Percentiles rank a stretch among this genome's conserved stretches.
Conservation (phyloP, 2,888 invertebrate genomes). For the Thysanoteuthis rhombus region DNA sequence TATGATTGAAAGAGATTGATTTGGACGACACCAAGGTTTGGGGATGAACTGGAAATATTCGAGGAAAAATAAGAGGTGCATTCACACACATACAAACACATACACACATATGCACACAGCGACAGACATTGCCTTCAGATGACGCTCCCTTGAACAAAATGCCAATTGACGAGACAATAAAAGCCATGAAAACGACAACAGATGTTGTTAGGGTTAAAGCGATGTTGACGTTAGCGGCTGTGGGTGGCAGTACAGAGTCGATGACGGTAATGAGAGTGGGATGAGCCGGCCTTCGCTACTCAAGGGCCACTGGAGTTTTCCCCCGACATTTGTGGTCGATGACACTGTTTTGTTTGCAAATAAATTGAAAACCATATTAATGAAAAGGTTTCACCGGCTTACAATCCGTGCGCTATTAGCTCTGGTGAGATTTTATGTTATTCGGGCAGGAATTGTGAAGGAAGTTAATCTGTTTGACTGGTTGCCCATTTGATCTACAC, state of each 20-base stretch:
- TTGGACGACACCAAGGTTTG: too few species aligned
- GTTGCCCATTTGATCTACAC: too few species aligned
- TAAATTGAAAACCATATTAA: background rate
- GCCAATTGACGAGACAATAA: background rate
- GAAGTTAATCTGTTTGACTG: background rate
- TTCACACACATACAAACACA: too few species aligned
- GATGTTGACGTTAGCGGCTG: background rate
- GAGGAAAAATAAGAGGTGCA: too few species aligned
- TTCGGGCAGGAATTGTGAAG: background rate
- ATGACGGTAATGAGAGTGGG: background rate
- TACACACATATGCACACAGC: too few species aligned
- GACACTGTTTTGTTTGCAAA: background rate
- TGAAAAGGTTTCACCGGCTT: background rate
- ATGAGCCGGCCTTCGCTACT: background rate
- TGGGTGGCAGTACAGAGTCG: background rate
- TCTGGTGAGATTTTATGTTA: background rate
- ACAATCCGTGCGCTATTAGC: background rate
- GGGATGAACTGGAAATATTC: too few species aligned
- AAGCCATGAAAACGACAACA: background rate
- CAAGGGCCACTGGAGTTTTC: background rate
- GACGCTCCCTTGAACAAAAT: too few species aligned
- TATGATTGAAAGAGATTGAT: too few species aligned
- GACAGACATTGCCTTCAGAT: too few species aligned
- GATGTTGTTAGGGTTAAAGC: background rate
- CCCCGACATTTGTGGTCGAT: background rate